Percentiles rank a stretch among this genome's conserved stretches.
Conservation (phyloP, 2,113 vertebrate genomes). For the Monarcha castaneiventris region DNA sequence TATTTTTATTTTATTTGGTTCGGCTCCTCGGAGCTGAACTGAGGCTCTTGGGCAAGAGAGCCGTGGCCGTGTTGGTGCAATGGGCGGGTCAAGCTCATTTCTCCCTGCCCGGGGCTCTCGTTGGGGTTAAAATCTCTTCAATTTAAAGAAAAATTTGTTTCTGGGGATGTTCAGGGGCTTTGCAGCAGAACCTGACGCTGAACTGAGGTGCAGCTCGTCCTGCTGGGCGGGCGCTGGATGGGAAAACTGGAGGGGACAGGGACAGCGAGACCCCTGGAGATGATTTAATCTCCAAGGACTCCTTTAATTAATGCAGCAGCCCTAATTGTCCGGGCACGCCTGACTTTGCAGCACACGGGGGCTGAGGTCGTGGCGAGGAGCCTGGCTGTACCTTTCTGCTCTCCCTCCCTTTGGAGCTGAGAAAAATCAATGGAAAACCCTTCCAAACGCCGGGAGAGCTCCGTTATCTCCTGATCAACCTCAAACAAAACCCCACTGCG, state of each 20-base stretch:
- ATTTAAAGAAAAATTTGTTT: neutral
- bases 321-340: neutral
- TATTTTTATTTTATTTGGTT: neutral
- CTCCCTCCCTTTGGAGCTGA: neutral
- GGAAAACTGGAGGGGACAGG: neutral
- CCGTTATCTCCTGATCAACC: neutral
- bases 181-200: neutral
- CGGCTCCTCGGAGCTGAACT: neutral
- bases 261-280: neutral
- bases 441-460: neutral
- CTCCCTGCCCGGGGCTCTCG: neutral
- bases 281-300: neutral
- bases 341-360: neutral
- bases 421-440: slow-evolving; percentile 35
- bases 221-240: fast-evolving
- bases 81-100: fast-evolving
- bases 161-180: neutral
- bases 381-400: neutral
- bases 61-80: fast-evolving
- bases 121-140: neutral
- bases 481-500: neutral
- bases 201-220: neutral
- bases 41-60: neutral
- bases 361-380: neutral
- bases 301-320: neutral